Evolutionary conservation across 1,140 invertebrate genomes (phyloP).

Genomic region (Saccostrea echinata): DNA sequence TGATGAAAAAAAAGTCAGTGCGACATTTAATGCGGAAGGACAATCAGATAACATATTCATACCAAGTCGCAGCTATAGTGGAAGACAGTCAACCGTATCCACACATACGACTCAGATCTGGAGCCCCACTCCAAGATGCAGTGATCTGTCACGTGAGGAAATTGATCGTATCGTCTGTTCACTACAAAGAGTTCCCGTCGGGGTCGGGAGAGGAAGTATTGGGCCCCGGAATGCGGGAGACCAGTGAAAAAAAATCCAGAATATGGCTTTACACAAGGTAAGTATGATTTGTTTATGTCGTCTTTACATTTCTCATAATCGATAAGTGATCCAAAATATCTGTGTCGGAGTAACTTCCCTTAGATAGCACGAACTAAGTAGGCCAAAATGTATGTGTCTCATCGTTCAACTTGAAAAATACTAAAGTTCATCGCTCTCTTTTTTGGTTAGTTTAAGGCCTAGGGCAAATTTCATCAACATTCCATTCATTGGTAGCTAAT

Average conservation of each 20-base stretch:
- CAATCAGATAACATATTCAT: neutral
- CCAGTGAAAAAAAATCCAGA: neutral
- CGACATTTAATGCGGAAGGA: neutral
- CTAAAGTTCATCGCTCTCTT: too few relatives aligned
- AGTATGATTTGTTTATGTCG: neutral
- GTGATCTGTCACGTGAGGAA: neutral
- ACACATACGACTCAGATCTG: neutral
- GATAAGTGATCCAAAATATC: neutral
- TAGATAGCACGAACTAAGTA: neutral
- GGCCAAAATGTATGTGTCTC: neutral
- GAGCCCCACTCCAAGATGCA: neutral
- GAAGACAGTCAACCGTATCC: neutral
- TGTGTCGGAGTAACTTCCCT: slow-evolving; percentile 5
- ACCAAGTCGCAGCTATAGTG: too few relatives aligned
- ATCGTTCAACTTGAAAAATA: neutral
- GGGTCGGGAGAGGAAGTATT: neutral
- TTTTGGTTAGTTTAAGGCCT: neutral
- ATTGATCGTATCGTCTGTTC: slow-evolving; percentile 16
- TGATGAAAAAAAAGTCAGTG: neutral
- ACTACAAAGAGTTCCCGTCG: neutral
- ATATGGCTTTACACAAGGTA: slow-evolving; percentile 28
- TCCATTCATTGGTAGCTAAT: neutral
- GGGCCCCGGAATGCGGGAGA: neutral
- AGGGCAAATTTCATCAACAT: neutral
- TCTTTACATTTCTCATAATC: neutral